Percentiles rank a stretch among this genome's conserved stretches.
These are phyloP conservation scores for Tachuris rubrigastra DNA, from an alignment of 2,113 vertebrate genomes.

Conservation along the genomic window DNA sequence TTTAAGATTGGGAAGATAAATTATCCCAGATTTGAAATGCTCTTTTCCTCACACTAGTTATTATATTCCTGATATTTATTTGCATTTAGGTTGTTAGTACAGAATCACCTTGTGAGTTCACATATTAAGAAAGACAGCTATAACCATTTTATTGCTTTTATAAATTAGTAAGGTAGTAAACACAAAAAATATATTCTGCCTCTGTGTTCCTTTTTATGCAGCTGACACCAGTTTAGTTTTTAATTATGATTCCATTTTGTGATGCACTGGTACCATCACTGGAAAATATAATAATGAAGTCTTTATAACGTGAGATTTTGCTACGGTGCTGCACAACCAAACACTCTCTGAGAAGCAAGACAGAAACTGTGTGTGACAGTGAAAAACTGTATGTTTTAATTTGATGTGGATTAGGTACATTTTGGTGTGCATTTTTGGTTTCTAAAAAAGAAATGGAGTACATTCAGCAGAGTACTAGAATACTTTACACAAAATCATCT, in stretches of 20 bases:
- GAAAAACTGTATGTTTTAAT: background rate
- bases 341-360: background rate
- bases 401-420: background rate
- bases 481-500: background rate
- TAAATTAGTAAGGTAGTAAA: slow-evolving; percentile 15
- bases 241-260: background rate
- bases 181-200: background rate
- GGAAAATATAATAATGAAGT: background rate
- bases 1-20: background rate
- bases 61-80: background rate
- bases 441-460: background rate
- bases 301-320: background rate
- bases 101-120: background rate
- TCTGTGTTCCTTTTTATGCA: background rate
- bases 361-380: background rate
- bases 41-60: background rate
- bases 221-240: background rate
- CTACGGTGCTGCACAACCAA: background rate
- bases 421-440: background rate
- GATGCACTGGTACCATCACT: background rate
- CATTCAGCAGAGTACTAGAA: background rate
- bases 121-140: background rate
- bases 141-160: background rate
- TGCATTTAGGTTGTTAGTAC: background rate
- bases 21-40: background rate